These are phyloP conservation scores for Eupeodes latifasciatus DNA, from an alignment of 2,888 invertebrate species.

Conservation along the genomic window DNA sequence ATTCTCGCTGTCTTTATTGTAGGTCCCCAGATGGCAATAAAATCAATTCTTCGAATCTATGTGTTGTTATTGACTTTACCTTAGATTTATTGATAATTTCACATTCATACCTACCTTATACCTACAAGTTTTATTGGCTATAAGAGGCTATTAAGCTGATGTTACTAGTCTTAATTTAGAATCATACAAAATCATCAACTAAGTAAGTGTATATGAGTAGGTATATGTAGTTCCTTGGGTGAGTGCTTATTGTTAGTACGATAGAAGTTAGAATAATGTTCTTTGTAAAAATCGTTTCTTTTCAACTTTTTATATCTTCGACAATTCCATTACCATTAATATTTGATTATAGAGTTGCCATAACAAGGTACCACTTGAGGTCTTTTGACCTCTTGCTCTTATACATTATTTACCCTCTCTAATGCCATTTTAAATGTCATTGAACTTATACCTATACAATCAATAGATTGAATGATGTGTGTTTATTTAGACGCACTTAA, in stretches of 20 bases:
- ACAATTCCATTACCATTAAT: not conserved
- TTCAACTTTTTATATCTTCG: not conserved
- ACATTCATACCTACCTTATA: not conserved
- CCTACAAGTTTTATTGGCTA: not conserved
- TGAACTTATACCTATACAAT: conserved; percentile 14
- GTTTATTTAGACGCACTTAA: conserved; percentile 41
- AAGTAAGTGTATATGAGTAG: not conserved
- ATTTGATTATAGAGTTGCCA: conserved; percentile 8
- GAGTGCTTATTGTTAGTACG: not conserved
- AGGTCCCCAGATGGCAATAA: not conserved
- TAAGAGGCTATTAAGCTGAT: not conserved
- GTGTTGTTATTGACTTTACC: not conserved
- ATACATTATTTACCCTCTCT: not conserved
- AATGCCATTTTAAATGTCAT: conserved; percentile 48
- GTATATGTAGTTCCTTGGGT: not conserved
- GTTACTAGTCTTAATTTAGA: not conserved
- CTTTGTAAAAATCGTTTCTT: not conserved
- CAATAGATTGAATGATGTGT: not conserved
- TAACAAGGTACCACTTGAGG: conserved; percentile 6
- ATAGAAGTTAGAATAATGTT: not conserved
- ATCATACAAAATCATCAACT: not conserved
- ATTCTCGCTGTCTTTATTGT: too few relatives aligned
- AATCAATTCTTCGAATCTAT: not conserved
- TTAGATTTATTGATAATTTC: not conserved
- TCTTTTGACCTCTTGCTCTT: not conserved